Conservation (phyloP, 2,888 invertebrate genomes). For the Aspidapion aeneum region DNA sequence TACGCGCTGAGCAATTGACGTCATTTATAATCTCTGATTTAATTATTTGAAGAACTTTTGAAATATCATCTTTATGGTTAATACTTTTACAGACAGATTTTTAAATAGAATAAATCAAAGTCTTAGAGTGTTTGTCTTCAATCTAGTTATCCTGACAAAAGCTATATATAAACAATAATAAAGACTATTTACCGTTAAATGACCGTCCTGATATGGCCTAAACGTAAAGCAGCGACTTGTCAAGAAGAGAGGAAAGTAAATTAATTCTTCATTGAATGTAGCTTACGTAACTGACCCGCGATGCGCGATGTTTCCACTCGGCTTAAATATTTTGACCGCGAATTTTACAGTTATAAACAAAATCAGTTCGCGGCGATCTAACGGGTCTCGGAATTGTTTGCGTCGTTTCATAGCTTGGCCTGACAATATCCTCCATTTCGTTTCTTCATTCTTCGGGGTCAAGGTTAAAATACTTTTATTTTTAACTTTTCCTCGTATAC, state of each 20-base stretch:
- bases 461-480: constrained; percentile 42
- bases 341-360: constrained; percentile 4
- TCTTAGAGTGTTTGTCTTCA: too few relatives aligned
- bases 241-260: background rate
- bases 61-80: too few relatives aligned
- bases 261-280: background rate
- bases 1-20: too few relatives aligned
- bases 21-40: too few relatives aligned
- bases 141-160: too few relatives aligned
- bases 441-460: constrained; percentile 36
- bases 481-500: constrained; percentile 37
- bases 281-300: background rate
- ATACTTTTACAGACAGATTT: too few relatives aligned
- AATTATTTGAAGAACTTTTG: too few relatives aligned
- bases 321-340: background rate
- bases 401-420: constrained; percentile 32
- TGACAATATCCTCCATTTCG: constrained; percentile 38
- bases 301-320: background rate
- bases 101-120: too few relatives aligned
- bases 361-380: constrained; percentile 24
- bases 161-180: too few relatives aligned
- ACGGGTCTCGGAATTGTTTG: constrained; percentile 31
- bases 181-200: background rate
- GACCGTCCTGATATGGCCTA: background rate
- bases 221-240: background rate